Conservation (phyloP, 1,140 invertebrate genomes). For the Pygmarrhopalites habei region DNA sequence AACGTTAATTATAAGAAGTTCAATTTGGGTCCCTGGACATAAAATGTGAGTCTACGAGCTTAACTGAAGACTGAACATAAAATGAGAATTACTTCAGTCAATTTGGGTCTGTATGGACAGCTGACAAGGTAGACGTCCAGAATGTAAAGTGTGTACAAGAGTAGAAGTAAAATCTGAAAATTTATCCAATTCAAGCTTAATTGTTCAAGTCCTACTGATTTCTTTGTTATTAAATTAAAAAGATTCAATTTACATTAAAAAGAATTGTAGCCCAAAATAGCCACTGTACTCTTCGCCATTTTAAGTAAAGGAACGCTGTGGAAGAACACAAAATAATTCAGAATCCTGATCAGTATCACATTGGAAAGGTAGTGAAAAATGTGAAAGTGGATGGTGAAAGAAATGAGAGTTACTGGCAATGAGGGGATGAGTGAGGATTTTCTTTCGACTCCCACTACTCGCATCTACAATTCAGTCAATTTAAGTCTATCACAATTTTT, state of each 20-base stretch:
- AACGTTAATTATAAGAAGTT: too few species aligned
- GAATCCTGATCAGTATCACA: too few species aligned
- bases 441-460: constrained; percentile 34
- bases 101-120: constrained; percentile 39
- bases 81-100: too few species aligned
- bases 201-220: background rate
- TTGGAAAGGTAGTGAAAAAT: too few species aligned
- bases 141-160: constrained; percentile 62
- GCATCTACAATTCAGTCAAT: too few species aligned
- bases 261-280: constrained; percentile 72
- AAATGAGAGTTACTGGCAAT: too few species aligned
- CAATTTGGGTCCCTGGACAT: too few species aligned
- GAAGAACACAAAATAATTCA: too few species aligned
- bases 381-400: too few species aligned
- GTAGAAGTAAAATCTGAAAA: constrained; percentile 53
- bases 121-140: constrained; percentile 48
- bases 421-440: constrained; percentile 66
- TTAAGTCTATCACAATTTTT: too few species aligned
- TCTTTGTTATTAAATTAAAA: background rate
- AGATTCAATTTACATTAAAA: constrained; percentile 56
- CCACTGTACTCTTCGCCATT: constrained; percentile 72
- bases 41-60: too few species aligned
- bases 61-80: too few species aligned
- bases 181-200: constrained; percentile 4
- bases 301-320: constrained; percentile 64